Conservation (phyloP, 2,113 vertebrate species). For the Corythornis madagascariensis region DNA sequence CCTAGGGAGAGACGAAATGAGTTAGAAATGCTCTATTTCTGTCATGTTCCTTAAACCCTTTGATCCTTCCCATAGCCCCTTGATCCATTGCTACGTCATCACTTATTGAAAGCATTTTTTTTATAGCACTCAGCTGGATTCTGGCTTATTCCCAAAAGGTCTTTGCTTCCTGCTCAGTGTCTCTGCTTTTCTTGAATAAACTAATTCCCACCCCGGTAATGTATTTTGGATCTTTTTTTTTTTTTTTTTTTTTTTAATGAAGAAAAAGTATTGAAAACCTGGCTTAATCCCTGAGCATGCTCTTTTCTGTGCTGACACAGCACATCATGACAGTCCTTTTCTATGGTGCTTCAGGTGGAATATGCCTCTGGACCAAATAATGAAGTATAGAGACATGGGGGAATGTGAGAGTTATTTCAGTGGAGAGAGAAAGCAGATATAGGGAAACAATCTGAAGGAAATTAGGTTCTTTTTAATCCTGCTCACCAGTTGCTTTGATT, state of each 20-base stretch:
- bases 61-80: conserved; percentile 40
- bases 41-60: conserved; percentile 25
- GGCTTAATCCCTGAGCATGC: background rate
- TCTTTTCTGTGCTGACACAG: background rate
- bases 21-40: conserved; percentile 37
- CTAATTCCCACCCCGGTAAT: background rate
- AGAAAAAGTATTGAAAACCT: background rate
- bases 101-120: background rate
- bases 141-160: conserved; percentile 27
- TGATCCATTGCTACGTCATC: conserved; percentile 26
- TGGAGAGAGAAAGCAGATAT: background rate
- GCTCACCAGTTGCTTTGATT: background rate
- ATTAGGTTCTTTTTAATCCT: background rate
- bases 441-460: background rate
- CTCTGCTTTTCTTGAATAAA: background rate
- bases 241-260: background rate
- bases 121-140: conserved; percentile 6
- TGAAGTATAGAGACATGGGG: background rate
- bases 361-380: background rate
- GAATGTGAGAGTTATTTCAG: background rate
- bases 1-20: background rate
- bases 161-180: background rate
- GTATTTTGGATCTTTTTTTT: background rate
- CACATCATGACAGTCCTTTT: background rate
- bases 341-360: background rate